A percentile compares a stretch with the other conserved stretches of the same genome.
phyloP scores from a whole-genome alignment of 1,140 invertebrate species.

The Melipona quadrifasciata region DNA sequence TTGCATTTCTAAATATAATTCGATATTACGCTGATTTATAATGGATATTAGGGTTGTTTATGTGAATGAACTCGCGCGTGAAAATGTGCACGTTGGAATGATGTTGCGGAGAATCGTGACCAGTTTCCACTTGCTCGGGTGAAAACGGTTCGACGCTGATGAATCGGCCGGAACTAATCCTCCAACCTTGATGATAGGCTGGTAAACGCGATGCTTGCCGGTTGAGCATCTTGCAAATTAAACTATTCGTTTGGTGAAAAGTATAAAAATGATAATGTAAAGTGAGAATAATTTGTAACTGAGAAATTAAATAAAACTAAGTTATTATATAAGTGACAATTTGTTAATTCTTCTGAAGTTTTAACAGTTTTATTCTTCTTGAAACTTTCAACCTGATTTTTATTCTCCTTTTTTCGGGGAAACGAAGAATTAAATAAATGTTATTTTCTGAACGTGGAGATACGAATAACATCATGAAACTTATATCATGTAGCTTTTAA shows the following conservation, averaged over 20 bases:
- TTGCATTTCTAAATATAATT: slow-evolving; percentile 38
- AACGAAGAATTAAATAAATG: too few species aligned
- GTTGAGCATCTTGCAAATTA: not conserved
- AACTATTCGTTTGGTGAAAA: not conserved
- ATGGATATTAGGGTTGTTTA: slow-evolving; percentile 31
- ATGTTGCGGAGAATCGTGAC: slow-evolving; percentile 15
- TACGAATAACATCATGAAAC: too few species aligned
- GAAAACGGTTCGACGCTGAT: slow-evolving; percentile 36
- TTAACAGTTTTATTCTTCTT: too few species aligned
- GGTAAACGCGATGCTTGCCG: slow-evolving; percentile 15
- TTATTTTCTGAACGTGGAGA: too few species aligned
- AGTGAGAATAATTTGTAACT: too few species aligned
- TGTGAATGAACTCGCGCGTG: not conserved
- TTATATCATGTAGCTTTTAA: too few species aligned
- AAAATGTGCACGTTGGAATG: not conserved
- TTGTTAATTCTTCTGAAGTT: too few species aligned
- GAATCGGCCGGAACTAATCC: slow-evolving; percentile 40
- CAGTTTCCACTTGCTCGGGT: slow-evolving; percentile 9
- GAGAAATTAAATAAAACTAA: too few species aligned
- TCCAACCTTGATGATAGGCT: not conserved
- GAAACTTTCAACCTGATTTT: too few species aligned
- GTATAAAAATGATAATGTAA: too few species aligned
- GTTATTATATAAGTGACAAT: too few species aligned
- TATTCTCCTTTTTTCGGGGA: too few species aligned
- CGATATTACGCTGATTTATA: slow-evolving; percentile 32